Base-by-base conservation (phyloP, 2,888 invertebrate species). In the Alcis repandata region DNA sequence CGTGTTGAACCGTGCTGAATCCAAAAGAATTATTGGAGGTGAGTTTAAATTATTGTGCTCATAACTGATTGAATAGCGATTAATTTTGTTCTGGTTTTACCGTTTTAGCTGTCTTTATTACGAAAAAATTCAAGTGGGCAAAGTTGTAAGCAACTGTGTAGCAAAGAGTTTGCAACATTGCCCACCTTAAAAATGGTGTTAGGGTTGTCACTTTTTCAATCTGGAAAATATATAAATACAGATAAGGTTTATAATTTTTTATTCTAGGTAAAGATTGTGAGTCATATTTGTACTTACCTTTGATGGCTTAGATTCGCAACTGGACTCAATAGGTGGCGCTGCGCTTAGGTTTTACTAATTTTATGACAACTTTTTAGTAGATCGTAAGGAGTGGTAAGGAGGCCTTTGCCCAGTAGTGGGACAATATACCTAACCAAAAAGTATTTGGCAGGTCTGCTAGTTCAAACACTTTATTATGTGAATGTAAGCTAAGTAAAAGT, bases 121-220 rank as follows among this genome's bases (percentile, higher is more conserved):
- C 52, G 52, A 36, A 36, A 38, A 52, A 38, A 52, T 36, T 36
- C 52, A 52, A 52, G 52, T 38, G 52, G 52, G 52, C 52, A 52
- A 52, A 52, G 38, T 52, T 52, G 52, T 52, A 52, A 52, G 38
- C 52, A 52, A 52, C 52, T 36, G 38, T 52, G 52, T 38, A 52
- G 52, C 52, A 52, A 52, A 52, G 19, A 52, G 52, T 52, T 52
- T 52, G 52, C 52, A 52, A 52, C 52, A 52, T 52, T 52, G 52
- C 52, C 36, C 36, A 52, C 52, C 52, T 11, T 52, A 52, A 52
- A 52, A 52, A 52, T 19, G 52, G 33, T 52, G 52, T 36, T 52
- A 52, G 52, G 52, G 33, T 52, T 52, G 52, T 52, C 52, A 52
- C 52, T 52, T 52, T 52, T 52, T 52, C 52, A 52, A 52, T 52